These are phyloP conservation scores for Zygothrica quintamaculata DNA, from an alignment of 2,888 invertebrate genomes.

Conservation along the genomic window DNA sequence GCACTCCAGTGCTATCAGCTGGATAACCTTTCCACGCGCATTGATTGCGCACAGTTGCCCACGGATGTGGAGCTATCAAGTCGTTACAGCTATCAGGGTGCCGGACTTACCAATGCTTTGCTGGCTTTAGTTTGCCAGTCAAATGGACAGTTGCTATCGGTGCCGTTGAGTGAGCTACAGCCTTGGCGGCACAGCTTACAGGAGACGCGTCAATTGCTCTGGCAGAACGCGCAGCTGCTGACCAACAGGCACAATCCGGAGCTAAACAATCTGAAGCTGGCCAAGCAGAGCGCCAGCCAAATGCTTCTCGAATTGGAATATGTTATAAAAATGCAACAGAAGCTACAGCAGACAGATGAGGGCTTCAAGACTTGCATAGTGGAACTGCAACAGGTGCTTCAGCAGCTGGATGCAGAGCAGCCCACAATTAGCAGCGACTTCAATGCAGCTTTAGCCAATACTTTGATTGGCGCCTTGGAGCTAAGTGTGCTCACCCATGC, in stretches of 20 bases:
- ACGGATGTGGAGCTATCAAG: conserved; percentile 61
- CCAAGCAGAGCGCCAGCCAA: conserved; percentile 61
- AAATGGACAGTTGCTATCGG: conserved; percentile 76
- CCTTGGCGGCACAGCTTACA: conserved; percentile 77
- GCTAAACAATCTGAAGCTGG: conserved; percentile 46
- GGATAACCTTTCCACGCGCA: conserved; percentile 70
- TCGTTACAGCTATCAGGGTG: conserved; percentile 75
- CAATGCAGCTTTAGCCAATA: conserved; percentile 65
- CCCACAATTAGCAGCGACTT: conserved; percentile 42
- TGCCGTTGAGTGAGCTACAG: conserved; percentile 79
- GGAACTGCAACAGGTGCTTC: conserved; percentile 56
- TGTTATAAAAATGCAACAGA: conserved; percentile 39
- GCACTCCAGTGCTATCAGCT: conserved; percentile 67
- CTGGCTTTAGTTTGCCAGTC: conserved; percentile 69
- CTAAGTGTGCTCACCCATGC: conserved; percentile 87
- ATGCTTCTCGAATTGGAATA: conserved; percentile 77
- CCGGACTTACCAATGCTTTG: conserved; percentile 70
- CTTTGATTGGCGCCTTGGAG: conserved; percentile 86
- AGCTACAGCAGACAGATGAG: conserved; percentile 15
- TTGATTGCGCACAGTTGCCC: conserved; percentile 51
- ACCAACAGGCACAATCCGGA: conserved; percentile 44
- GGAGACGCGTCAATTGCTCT: conserved; percentile 85
- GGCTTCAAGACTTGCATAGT: conserved; percentile 45
- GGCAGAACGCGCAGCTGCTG: conserved; percentile 84
- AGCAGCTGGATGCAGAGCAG: conserved; percentile 6